Evolutionary conservation across 2,113 vertebrate species (phyloP).

Genomic region (Isurus oxyrinchus): DNA sequence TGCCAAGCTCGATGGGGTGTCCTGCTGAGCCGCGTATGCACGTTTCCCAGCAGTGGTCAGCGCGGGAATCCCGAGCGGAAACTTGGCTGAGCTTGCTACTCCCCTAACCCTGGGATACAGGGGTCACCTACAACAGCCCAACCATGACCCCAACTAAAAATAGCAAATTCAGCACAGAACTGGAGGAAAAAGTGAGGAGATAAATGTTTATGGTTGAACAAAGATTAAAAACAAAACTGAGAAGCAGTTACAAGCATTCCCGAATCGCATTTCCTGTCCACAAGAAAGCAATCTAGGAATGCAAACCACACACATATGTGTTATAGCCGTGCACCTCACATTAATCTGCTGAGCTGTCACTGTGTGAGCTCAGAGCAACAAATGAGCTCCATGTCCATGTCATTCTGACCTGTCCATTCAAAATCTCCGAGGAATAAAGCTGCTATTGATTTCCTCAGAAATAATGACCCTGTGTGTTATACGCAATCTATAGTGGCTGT

Average conservation of each 20-base stretch:
- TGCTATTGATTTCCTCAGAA: not conserved
- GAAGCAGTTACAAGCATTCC: not conserved
- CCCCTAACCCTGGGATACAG: not conserved
- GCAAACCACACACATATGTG: not conserved
- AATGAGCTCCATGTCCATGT: not conserved
- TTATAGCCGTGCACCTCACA: too few relatives aligned
- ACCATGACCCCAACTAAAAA: not conserved
- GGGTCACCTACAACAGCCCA: not conserved
- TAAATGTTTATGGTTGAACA: not conserved
- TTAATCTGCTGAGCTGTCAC: not conserved
- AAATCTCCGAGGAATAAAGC: not conserved
- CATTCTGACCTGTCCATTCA: not conserved
- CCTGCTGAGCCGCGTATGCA: not conserved
- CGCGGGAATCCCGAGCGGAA: not conserved
- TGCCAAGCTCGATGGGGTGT: not conserved
- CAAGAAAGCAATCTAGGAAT: not conserved
- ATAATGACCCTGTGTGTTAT: not conserved
- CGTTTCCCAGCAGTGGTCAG: not conserved
- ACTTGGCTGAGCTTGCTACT: not conserved
- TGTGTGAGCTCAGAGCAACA: not conserved
- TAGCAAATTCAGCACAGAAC: not conserved
- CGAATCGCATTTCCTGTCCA: not conserved
- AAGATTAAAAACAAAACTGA: not conserved
- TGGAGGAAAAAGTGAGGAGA: not conserved
- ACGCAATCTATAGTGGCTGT: not conserved